Evolutionary conservation across 2,888 invertebrate genomes (phyloP), one percentile per base, ranked within the genome.

Genomic region (Vanessa cardui): DNA sequence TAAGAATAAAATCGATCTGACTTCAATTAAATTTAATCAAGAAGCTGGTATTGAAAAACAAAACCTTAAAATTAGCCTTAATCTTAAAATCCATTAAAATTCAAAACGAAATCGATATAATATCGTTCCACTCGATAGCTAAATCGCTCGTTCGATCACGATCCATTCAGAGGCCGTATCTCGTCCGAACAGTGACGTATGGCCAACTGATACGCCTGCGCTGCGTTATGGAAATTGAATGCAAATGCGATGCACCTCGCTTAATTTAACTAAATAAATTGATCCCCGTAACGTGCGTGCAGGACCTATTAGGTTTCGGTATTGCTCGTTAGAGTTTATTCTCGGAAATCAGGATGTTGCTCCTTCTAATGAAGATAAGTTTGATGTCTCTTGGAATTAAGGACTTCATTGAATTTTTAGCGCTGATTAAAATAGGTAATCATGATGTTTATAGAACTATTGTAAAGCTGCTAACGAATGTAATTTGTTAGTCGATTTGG

Each of bases 181-280:
- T 85, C 79, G 73, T 72, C 71, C 26, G 72, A 73, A 84, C 87
- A 89, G 90, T 92, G 92, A 92, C 89, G 91, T 92, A 92, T 90
- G 87, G 83, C 78, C 80, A 68, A 76, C 77, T 83, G 92, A 90
- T 90, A 91, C 89, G 85, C 76, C 70, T 59, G 84, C 78, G 72
- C 82, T 76, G 80, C 85, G 85, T 87, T 92, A 93, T 92, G 92
- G 90, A 91, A 90, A 92, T 92, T 82, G 84, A 85, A 92, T 92
- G 92, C 92, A 92, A 92, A 93, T 92, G 86, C 82, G 81, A 82
- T 83, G 83, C 81, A 83, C 84, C 82, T 82, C 84, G 83, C 88
- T 90, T 92, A 90, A 91, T 90, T 90, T 89, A 90, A 88, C 88
- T 86, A 89, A 92, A 92, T 92, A 90, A 88, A 91, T 90, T 83